Evolutionary conservation across 2,797 vertebrate species (phyloP), one percentile per base, ranked within the genome.

Genomic region (Siniperca undulata): DNA sequence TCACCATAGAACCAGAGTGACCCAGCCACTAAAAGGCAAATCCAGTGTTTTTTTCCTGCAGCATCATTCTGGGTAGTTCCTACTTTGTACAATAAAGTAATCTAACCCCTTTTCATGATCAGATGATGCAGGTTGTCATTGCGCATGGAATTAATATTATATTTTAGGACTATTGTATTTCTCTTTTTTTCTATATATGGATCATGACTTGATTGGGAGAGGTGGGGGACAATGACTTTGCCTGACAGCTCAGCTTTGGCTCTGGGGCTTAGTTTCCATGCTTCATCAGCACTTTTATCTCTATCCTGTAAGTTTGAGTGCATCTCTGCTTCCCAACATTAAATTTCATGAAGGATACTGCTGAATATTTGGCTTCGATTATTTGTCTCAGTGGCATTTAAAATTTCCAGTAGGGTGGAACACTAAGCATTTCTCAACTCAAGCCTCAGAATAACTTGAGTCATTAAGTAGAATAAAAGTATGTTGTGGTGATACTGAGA

Each of bases 221-320:
- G 56, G 46, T 42, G 64, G 36, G 48, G 74, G 64, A 60, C 30
- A 40, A 9, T 60, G 77, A 88, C 66, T 85, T 82, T 83, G 17
- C 10, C 50, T 75, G 64, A 83, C 60, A 79, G 67, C 82, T 74
- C 75, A 81, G 55, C 56, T 70, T 59, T 77, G 55, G 13, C 56
- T 38, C 61, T 61, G 48, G 67, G 74, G 72, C 61, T 86, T 74
- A 38, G 55, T 69, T 88, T 83, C 52, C 34, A 53, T 42, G 74
- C 60, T 67, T 70, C 20, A 70, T 90, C 89, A 87, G 86, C 81
- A 82, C 67, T 66, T 79, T 70, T 13, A 74, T 85, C 16, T 84
- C 4, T 24, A 10, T 70, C 53, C 44, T 59, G 24, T 44, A 62
- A 6, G 22, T 69, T 74, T 83, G 20, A 73, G 46, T 38, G 38